Conservation (phyloP, 2,888 invertebrate species). For the Hypena proboscidalis region DNA sequence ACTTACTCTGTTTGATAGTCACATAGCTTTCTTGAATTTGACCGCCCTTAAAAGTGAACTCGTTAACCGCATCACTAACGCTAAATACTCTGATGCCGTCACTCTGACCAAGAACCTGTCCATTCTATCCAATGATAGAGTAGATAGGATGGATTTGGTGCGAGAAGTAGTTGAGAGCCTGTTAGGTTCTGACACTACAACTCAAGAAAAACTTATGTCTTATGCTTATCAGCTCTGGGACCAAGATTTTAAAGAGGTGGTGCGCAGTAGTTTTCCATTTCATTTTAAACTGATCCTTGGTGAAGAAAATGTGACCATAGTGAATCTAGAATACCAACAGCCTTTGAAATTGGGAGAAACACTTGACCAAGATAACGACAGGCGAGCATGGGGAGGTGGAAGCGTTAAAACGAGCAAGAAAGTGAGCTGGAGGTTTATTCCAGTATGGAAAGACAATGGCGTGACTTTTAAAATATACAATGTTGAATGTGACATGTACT, state of each 20-base stretch:
- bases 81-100: conserved; percentile 42
- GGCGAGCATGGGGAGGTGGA: conserved; percentile 42
- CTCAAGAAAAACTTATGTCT: conserved; percentile 29
- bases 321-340: conserved; percentile 37
- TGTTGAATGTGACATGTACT: conserved; percentile 37
- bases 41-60: conserved; percentile 36
- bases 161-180: conserved; percentile 37
- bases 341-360: conserved; percentile 42
- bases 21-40: conserved; percentile 46
- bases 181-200: conserved; percentile 17
- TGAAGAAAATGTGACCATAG: conserved; percentile 39
- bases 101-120: conserved; percentile 36
- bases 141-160: conserved; percentile 13
- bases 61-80: conserved; percentile 29
- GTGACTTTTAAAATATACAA: conserved; percentile 49
- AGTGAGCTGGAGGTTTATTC: conserved; percentile 48
- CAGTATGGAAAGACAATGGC: conserved; percentile 39
- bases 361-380: conserved; percentile 29
- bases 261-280: conserved; percentile 42
- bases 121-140: conserved; percentile 15
- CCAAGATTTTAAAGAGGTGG: conserved; percentile 27
- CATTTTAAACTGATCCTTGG: conserved; percentile 41
- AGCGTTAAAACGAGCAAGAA: conserved; percentile 31
- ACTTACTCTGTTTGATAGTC: conserved; percentile 43
- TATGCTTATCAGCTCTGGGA: conserved; percentile 51